Evolutionary conservation across 2,888 invertebrate genomes (phyloP), one percentile per base, ranked within the genome.

Genomic region (Sialis lutaria): DNA sequence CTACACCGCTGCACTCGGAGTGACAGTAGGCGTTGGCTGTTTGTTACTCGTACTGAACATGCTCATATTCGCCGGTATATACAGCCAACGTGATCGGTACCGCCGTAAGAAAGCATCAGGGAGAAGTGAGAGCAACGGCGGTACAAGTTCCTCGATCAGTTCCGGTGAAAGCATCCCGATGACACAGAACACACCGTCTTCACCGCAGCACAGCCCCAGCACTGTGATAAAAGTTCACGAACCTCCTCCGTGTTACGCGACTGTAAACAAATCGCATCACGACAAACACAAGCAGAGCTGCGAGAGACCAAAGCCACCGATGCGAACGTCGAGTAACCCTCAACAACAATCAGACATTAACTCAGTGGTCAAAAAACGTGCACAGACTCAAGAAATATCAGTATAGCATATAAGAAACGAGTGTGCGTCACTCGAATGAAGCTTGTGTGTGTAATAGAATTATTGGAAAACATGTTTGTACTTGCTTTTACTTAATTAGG

Each of bases 321-420:
- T 63, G 40, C 55, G 66, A 40, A 64, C 65, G 7, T 61, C 64
- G 1, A 65, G 64, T 51, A 64, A 63, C 52, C 59, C 58, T 60
- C 64, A 68, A 58, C 68, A 68, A 56, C 55, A 46, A 54, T 58
- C 58, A 55, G 56, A 51, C 55, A 61, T 49, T 34, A 34, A 30
- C 32, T 42, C 42, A 55, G 61, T 79, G 31, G 70, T 80, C 54
- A 83, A 83, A 65, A 84, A 83, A 64, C 74, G 83, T 58, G 83
- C 83, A 50, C 83, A 83, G 65, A 83, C 83, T 55, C 82, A 83
- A 64, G 83, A 84, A 66, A 83, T 83, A 63, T 81, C 82, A 50
- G 83, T 84, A 62, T 83, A 80, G 76, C 72, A 54, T 62, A 64
- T 48, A 35, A 30, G 32, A 22, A 33, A 33, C 37, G 44, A 44